Evolutionary conservation across 2,888 invertebrate genomes (phyloP).

Genomic region (Aporophyla lueneburgensis): DNA sequence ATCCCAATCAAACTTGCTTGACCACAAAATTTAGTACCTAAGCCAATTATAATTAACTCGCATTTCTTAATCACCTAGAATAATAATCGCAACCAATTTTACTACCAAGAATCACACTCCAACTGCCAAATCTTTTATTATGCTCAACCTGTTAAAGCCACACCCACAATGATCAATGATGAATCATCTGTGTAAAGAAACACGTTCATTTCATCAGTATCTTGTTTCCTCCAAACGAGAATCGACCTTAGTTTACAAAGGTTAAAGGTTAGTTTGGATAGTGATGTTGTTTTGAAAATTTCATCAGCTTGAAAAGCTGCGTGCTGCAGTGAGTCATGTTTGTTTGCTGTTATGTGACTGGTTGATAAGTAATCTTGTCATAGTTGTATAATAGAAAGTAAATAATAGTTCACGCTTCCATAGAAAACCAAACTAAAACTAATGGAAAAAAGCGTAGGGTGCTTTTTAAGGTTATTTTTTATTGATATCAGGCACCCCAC

Average conservation of each 20-base stretch:
- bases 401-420: too few species aligned
- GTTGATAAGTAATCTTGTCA: constrained; percentile 1
- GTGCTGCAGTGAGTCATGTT: constrained; percentile 42
- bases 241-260: accelerated
- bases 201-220: constrained; percentile 65
- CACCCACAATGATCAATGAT: constrained; percentile 56
- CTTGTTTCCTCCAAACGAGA: constrained; percentile 6
- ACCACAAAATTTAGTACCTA: too few species aligned
- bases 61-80: constrained; percentile 2
- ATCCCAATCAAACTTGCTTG: neutral
- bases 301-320: constrained; percentile 45
- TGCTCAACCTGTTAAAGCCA: constrained; percentile 34
- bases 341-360: constrained; percentile 11
- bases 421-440: too few species aligned
- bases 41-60: constrained; percentile 18
- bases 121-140: constrained; percentile 8
- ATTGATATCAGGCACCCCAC: too few species aligned
- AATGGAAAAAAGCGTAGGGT: too few species aligned
- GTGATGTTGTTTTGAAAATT: constrained; percentile 25
- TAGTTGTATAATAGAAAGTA: too few species aligned
- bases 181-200: constrained; percentile 64
- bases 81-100: neutral
- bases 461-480: too few species aligned
- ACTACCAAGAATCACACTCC: constrained; percentile 9
- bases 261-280: neutral